Evolutionary conservation across 2,113 vertebrate genomes (phyloP).

Genomic region (Scomber colias): DNA sequence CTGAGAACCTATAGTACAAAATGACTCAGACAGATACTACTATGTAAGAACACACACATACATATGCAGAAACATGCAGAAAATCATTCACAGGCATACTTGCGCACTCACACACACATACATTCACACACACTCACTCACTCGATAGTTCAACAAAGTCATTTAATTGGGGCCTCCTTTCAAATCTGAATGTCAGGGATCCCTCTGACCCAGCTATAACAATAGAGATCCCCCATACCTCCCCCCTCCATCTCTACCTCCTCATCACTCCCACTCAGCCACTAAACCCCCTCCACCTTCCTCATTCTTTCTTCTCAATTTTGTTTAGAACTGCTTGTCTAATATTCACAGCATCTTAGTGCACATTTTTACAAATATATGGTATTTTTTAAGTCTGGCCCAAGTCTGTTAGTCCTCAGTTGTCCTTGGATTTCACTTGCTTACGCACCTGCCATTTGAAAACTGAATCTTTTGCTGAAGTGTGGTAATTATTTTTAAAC

Average conservation of each 20-base stretch:
- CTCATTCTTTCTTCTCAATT: constrained; percentile 41
- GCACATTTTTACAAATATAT: no score
- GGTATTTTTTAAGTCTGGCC: background rate
- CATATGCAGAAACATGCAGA: no score
- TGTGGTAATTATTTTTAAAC: constrained; percentile 9
- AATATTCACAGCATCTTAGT: background rate
- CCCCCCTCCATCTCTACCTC: constrained; percentile 28
- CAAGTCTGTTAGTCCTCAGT: background rate
- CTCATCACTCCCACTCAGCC: constrained; percentile 49
- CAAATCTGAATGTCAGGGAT: constrained; percentile 78
- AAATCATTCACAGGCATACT: no score
- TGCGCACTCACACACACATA: no score
- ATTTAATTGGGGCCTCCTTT: constrained; percentile 91
- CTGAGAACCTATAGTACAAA: constrained; percentile 48
- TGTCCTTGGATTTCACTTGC: background rate
- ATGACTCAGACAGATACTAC: background rate
- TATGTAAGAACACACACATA: background rate
- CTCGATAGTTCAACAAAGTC: constrained; percentile 85
- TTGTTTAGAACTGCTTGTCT: constrained; percentile 48
- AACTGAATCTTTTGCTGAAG: background rate
- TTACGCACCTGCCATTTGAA: background rate
- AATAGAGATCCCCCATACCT: constrained; percentile 53
- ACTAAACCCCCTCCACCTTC: constrained; percentile 40
- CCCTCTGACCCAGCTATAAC: constrained; percentile 80
- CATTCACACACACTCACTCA: constrained; percentile 23